Conservation (phyloP, 2,113 vertebrate genomes). For the Triplophysa tibetana region DNA sequence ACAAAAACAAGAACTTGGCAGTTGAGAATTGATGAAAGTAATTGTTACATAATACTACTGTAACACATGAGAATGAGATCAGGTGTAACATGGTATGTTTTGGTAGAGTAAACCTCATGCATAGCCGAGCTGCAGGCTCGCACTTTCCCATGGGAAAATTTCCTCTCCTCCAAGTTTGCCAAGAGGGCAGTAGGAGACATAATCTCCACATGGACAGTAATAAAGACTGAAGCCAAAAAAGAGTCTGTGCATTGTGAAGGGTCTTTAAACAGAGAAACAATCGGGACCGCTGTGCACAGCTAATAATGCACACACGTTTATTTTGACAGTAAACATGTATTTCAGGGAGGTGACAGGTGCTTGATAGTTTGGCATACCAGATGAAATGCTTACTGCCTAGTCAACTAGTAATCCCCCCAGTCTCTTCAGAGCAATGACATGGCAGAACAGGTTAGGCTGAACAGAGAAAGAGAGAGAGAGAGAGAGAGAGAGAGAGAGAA, state of each 20-base stretch:
- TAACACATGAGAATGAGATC: background rate
- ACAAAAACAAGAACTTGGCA: background rate
- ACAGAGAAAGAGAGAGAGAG: background rate
- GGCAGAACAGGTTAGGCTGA: constrained; percentile 18
- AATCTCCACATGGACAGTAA: background rate
- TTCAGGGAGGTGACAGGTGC: no score
- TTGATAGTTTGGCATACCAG: no score
- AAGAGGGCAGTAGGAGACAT: background rate
- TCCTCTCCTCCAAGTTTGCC: constrained; percentile 23
- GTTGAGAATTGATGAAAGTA: background rate
- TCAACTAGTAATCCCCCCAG: no score
- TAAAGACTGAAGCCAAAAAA: background rate
- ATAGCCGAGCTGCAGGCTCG: constrained; percentile 29
- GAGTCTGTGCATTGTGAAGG: background rate
- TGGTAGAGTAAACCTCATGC: background rate
- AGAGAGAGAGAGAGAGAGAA: background rate
- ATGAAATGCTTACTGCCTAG: no score
- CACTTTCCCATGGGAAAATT: constrained; percentile 41
- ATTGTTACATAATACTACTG: background rate
- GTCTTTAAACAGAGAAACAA: background rate
- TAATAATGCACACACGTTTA: no score
- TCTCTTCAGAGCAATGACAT: background rate
- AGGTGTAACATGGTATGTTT: background rate
- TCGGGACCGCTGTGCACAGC: background rate
- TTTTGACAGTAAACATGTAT: no score